phyloP scores from a whole-genome alignment of 2,113 vertebrate genomes.

The Chunga burmeisteri region DNA sequence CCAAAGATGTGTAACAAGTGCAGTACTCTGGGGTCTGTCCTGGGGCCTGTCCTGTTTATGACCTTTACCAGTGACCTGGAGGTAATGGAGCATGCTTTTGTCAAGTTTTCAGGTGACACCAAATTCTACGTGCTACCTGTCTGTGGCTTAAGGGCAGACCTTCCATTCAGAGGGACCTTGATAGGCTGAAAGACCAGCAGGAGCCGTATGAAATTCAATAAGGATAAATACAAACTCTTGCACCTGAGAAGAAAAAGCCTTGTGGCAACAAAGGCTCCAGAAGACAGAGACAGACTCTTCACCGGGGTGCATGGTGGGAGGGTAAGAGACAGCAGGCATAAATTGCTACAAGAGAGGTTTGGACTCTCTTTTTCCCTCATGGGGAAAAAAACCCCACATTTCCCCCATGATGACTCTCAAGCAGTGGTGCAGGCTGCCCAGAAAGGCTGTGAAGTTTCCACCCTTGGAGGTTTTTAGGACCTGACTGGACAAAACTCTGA shows the following conservation, averaged over 20 bases:
- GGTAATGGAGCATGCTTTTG: background rate
- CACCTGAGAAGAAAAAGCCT: background rate
- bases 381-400: too few species aligned
- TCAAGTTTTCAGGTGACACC: background rate
- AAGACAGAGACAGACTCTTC: background rate
- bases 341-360: background rate
- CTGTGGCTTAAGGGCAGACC: background rate
- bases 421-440: background rate
- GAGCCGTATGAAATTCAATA: fast-evolving
- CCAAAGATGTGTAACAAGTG: background rate
- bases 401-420: background rate
- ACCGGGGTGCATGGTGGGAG: background rate
- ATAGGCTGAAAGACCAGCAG: background rate
- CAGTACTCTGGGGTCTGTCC: background rate
- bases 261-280: background rate
- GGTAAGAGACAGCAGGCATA: background rate
- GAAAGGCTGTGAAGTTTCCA: background rate
- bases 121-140: background rate
- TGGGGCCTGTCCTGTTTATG: background rate
- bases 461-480: background rate
- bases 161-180: background rate
- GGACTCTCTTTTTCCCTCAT: too few species aligned
- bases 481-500: background rate
- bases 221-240: background rate
- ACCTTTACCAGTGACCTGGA: background rate